These are phyloP conservation scores for Labeo rohita DNA, from an alignment of 2,113 vertebrate species.

Conservation along the genomic window DNA sequence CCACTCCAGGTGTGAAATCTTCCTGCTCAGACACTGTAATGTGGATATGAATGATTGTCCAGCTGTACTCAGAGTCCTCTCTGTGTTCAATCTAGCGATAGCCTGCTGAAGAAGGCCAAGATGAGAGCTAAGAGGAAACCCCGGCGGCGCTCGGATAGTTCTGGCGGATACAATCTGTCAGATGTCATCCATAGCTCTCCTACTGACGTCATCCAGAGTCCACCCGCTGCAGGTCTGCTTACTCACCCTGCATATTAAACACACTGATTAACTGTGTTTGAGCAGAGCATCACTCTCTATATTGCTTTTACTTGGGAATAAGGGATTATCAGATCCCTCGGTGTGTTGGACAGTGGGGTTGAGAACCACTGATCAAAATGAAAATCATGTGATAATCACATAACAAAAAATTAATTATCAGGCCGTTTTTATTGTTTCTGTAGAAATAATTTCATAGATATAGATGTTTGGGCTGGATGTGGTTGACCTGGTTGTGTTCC, in stretches of 20 bases:
- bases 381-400: not conserved
- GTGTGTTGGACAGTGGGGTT: not conserved
- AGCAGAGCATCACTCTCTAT: not conserved
- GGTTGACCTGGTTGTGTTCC: not conserved
- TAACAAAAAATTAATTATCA: not conserved
- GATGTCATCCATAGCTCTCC: conserved; percentile 95
- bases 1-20: conserved; percentile 47
- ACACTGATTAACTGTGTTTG: not conserved
- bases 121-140: conserved; percentile 93
- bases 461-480: not conserved
- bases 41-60: not conserved
- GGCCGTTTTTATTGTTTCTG: not conserved
- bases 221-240: conserved; percentile 49
- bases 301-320: not conserved
- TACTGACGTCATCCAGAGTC: conserved; percentile 91
- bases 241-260: not conserved
- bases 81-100: conserved; percentile 78
- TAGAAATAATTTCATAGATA: not conserved
- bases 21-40: not conserved
- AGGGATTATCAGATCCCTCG: not conserved
- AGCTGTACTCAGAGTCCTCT: not conserved
- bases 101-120: conserved; percentile 88
- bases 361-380: not conserved
- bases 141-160: conserved; percentile 90
- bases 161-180: conserved; percentile 95